phyloP scores from a whole-genome alignment of 2,888 invertebrate species.

The Dinocampus coccinellae region DNA sequence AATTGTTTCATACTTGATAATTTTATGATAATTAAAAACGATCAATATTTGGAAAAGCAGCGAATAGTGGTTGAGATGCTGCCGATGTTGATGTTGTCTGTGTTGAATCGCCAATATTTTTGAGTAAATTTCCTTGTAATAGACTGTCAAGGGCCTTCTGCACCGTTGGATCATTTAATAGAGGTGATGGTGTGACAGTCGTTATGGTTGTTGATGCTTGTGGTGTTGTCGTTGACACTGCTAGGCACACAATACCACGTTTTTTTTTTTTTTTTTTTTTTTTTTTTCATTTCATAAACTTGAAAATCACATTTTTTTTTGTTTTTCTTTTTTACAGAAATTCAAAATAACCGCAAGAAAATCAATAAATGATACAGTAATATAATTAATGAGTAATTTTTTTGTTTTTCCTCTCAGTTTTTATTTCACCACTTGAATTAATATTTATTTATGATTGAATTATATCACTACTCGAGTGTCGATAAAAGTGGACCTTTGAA shows the following conservation, averaged over 20 bases:
- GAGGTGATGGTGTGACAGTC: slow-evolving; percentile 70
- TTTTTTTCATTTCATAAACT: slow-evolving; percentile 24
- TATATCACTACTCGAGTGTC: slow-evolving; percentile 16
- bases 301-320: slow-evolving; percentile 2
- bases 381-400: background rate
- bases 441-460: background rate
- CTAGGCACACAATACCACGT: slow-evolving; percentile 61
- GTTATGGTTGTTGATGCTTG: slow-evolving; percentile 54
- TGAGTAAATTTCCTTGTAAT: slow-evolving; percentile 73
- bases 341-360: background rate
- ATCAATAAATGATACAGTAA: slow-evolving; percentile 8
- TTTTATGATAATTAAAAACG: slow-evolving; percentile 58
- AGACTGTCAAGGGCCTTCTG: slow-evolving; percentile 84
- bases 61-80: slow-evolving; percentile 61
- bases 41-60: slow-evolving; percentile 66
- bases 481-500: slow-evolving; percentile 21
- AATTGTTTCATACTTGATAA: background rate
- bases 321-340: background rate
- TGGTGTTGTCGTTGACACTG: slow-evolving; percentile 55
- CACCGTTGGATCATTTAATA: slow-evolving; percentile 83
- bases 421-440: background rate
- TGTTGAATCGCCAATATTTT: slow-evolving; percentile 69
- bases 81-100: slow-evolving; percentile 52
- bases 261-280: slow-evolving; percentile 36
- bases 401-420: background rate